Conservation (phyloP, 2,888 invertebrate species). For the Keiferia lycopersicella region DNA sequence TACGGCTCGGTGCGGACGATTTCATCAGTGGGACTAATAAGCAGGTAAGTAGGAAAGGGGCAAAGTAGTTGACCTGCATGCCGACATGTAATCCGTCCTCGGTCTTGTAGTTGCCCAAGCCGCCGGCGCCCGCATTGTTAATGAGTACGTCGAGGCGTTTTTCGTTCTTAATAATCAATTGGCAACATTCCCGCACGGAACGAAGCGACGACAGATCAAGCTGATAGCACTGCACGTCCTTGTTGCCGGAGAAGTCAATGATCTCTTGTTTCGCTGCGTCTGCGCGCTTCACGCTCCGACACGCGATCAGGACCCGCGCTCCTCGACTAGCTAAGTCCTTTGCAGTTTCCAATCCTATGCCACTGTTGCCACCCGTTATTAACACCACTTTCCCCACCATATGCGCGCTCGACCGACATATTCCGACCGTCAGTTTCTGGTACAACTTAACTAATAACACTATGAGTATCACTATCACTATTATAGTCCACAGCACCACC, state of each 20-base stretch:
- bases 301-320: slow-evolving; percentile 76
- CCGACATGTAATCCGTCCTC: slow-evolving; percentile 85
- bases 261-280: slow-evolving; percentile 64
- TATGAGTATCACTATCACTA: slow-evolving; percentile 42
- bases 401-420: slow-evolving; percentile 69
- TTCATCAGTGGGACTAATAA: slow-evolving; percentile 78
- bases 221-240: slow-evolving; percentile 57
- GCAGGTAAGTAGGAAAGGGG: slow-evolving; percentile 86
- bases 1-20: slow-evolving; percentile 81
- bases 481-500: slow-evolving; percentile 51
- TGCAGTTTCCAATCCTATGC: slow-evolving; percentile 79
- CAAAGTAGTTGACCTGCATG: slow-evolving; percentile 87
- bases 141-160: slow-evolving; percentile 79
- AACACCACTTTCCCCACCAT: slow-evolving; percentile 75
- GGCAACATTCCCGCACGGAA: slow-evolving; percentile 80
- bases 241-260: slow-evolving; percentile 61
- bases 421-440: slow-evolving; percentile 66
- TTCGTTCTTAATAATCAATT: slow-evolving; percentile 72
- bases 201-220: slow-evolving; percentile 71
- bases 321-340: slow-evolving; percentile 75
- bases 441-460: slow-evolving; percentile 59
- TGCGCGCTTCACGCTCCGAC: slow-evolving; percentile 67
- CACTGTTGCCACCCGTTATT: slow-evolving; percentile 73
- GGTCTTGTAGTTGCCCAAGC: slow-evolving; percentile 75
- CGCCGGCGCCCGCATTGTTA: slow-evolving; percentile 82